Conservation (phyloP, 2,797 vertebrate species). For the Bradypus variegatus region DNA sequence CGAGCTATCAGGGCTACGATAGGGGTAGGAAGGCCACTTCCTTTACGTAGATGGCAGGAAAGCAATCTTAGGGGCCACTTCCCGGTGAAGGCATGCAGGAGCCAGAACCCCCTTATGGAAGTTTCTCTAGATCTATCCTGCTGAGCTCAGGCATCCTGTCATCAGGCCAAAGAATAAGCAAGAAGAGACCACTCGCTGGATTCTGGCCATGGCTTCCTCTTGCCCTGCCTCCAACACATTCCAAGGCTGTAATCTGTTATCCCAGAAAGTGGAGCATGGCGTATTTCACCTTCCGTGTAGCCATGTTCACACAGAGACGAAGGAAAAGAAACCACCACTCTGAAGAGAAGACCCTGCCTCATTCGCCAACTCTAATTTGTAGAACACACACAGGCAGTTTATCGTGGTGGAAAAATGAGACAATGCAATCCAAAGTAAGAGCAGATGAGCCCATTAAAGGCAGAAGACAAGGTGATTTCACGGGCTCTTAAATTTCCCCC, state of each 20-base stretch:
- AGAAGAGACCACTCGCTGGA: not conserved
- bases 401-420: not conserved
- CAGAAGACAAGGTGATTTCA: not conserved
- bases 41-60: not conserved
- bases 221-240: too few species aligned
- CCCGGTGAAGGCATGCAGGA: not conserved
- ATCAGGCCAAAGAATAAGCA: not conserved
- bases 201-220: not conserved
- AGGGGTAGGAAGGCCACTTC: not conserved
- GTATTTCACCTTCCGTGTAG: not conserved
- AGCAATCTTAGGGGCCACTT: not conserved
- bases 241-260: not conserved
- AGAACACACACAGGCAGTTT: not conserved
- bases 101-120: not conserved
- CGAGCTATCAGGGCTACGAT: rapidly evolving
- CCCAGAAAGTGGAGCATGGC: not conserved
- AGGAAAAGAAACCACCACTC: not conserved
- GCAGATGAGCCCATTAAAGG: not conserved
- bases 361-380: not conserved
- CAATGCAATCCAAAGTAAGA: not conserved
- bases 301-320: not conserved
- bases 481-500: not conserved
- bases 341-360: not conserved
- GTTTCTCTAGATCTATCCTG: not conserved
- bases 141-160: not conserved